Base-by-base conservation (phyloP, 2,113 vertebrate genomes). In the Coreoperca whiteheadi region DNA sequence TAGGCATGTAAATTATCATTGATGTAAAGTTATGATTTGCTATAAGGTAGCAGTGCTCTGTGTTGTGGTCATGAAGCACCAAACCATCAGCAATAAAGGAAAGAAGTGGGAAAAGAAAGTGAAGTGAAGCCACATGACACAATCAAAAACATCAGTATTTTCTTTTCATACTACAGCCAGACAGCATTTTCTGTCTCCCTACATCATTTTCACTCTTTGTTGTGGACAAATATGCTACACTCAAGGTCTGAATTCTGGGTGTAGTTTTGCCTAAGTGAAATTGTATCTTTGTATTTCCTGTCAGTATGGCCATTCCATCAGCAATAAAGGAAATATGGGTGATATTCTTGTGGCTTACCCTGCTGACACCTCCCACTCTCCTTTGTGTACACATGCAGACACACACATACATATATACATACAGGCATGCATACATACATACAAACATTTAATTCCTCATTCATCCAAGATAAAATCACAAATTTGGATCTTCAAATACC, bases 301-400 rank as follows among this genome's bases (percentile, higher is more conserved):
- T n/a, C n/a, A n/a, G n/a, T n/a, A n/a, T n/a, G n/a, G n/a, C n/a
- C n/a, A n/a, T n/a, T n/a, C n/a, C n/a, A n/a, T n/a, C n/a, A n/a
- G n/a, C n/a, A n/a, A n/a, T n/a, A n/a, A n/a, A n/a, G n/a, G n/a
- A n/a, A n/a, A n/a, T n/a, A n/a, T n/a, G 46, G 73, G 74, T 83
- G 67, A 79, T 87, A 66, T 88, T 85, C 79, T 53, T 84, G 72
- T 77, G 74, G 66, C 60, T 82, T 78, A 69, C 63, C 78, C 82
- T 65, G 82, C 79, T 64, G 74, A 85, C 83, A 88, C 92, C 81
- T 92, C 88, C 90, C 69, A 93, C 88, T 9, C 74, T 82, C 69
- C 63, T n/a, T 77, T 63, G 57, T 78, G 60, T 51, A 77, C 3
- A 1, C 60, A 59, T 37, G 43, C 60, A 82, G 57, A 60, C 28